Evolutionary conservation across 1,140 invertebrate genomes (phyloP).

Genomic region (Brachionus plicatilis): DNA sequence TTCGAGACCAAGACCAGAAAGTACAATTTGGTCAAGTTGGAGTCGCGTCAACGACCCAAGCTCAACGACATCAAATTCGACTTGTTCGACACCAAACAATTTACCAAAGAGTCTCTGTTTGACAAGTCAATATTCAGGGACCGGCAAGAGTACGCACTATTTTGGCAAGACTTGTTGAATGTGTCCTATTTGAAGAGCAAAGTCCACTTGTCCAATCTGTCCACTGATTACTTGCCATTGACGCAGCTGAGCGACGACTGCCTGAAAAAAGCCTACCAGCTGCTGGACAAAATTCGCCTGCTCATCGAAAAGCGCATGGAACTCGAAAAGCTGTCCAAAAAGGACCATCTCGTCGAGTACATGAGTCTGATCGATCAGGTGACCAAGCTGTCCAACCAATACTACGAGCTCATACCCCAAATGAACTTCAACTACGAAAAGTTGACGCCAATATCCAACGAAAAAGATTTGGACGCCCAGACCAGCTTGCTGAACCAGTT

Average conservation of each 20-base stretch:
- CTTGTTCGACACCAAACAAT: background rate
- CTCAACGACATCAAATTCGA: conserved; percentile 24
- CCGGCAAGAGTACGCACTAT: background rate
- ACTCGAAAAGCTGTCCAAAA: conserved; percentile 43
- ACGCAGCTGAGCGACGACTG: background rate
- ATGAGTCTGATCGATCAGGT: conserved; percentile 40
- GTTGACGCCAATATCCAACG: conserved; percentile 50
- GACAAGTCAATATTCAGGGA: background rate
- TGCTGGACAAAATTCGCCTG: background rate
- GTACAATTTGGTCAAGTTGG: conserved; percentile 55
- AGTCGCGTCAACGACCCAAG: conserved; percentile 38
- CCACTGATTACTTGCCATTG: conserved; percentile 16
- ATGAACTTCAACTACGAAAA: conserved; percentile 54
- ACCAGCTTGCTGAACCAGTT: conserved; percentile 50
- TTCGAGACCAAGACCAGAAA: conserved; percentile 53
- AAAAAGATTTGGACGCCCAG: conserved; percentile 47
- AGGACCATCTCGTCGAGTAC: conserved; percentile 39
- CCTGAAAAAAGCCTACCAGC: background rate
- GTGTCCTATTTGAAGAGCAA: background rate
- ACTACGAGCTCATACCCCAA: conserved; percentile 56
- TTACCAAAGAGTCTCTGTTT: background rate
- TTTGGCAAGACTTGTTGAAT: background rate
- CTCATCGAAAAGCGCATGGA: conserved; percentile 34
- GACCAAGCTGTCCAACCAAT: conserved; percentile 56
- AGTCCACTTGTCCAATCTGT: background rate